phyloP scores from a whole-genome alignment of 2,113 vertebrate genomes.

The Enhydra lutris region DNA sequence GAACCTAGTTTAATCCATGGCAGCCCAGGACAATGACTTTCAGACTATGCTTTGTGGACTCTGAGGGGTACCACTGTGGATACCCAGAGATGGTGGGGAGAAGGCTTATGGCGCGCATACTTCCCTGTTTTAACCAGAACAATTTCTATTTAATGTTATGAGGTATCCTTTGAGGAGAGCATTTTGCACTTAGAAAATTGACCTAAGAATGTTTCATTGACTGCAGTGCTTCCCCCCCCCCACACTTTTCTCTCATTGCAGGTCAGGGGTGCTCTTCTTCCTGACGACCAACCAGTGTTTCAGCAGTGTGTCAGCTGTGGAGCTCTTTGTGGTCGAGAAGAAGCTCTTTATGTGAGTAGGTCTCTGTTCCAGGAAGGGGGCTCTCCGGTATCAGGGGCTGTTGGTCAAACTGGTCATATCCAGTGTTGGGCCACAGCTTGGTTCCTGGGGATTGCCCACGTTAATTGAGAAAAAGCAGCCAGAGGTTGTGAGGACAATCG shows the following conservation, averaged over 20 bases:
- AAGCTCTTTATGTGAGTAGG: conserved; percentile 93
- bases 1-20: not conserved
- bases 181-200: not conserved
- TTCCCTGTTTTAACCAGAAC: not conserved
- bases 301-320: conserved; percentile 88
- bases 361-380: not conserved
- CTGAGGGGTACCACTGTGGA: not conserved
- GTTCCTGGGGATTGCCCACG: not conserved
- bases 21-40: not conserved
- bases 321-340: conserved; percentile 93
- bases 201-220: not conserved
- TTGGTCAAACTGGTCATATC: not conserved
- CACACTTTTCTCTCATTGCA: conserved; percentile 59
- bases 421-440: not conserved
- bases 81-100: not conserved
- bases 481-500: not conserved
- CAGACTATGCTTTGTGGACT: not conserved
- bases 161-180: not conserved
- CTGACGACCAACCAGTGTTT: conserved; percentile 95
- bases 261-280: conserved; percentile 93
- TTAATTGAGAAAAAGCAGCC: not conserved
- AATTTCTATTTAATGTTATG: not conserved
- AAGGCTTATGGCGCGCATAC: not conserved
- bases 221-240: not conserved
- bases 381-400: not conserved